phyloP scores from a whole-genome alignment of 2,797 vertebrate species.

The Tiaroga cobitis region DNA sequence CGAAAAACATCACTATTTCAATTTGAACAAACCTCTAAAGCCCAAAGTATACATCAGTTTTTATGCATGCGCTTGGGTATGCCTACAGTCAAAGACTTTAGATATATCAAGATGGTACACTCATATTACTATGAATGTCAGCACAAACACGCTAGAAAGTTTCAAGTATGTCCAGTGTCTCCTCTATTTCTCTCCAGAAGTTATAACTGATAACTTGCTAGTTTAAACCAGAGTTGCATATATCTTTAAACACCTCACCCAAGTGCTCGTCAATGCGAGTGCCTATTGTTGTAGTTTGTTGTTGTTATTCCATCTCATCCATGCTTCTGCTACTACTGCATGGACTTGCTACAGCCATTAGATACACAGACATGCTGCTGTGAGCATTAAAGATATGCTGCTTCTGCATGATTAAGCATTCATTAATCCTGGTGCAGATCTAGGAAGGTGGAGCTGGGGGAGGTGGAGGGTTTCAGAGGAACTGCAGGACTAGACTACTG shows the following conservation, averaged over 20 bases:
- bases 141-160: background rate
- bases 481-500: background rate
- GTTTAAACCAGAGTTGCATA: background rate
- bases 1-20: background rate
- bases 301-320: slow-evolving; percentile 1
- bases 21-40: background rate
- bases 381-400: background rate
- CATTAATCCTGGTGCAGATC: background rate
- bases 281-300: background rate
- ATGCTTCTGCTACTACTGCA: background rate
- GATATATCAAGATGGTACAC: background rate
- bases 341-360: background rate
- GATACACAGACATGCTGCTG: background rate
- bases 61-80: background rate
- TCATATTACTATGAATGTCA: background rate
- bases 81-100: background rate
- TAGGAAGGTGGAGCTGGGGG: background rate
- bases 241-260: background rate
- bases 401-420: background rate
- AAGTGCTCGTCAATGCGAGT: background rate
- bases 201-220: background rate
- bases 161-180: background rate
- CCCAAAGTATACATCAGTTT: background rate
- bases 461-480: background rate
- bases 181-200: background rate